Base-by-base conservation (phyloP, 2,113 vertebrate species). In the Choloepus hoffmanni region DNA sequence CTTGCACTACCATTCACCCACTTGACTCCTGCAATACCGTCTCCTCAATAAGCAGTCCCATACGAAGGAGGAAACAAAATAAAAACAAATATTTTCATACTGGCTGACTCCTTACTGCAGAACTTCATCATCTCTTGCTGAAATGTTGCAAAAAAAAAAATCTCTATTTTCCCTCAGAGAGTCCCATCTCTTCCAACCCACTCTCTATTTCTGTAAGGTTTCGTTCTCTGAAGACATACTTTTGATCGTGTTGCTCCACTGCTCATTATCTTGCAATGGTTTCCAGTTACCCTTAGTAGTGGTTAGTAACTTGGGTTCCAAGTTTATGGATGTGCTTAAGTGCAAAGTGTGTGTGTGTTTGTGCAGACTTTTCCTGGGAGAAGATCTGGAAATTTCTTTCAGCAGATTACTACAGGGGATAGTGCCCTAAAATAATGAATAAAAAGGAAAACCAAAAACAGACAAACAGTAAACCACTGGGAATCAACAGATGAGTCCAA, bases 31-130 rank as follows among this genome's bases (percentile, higher is more conserved):
- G 26, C 19, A 63, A 9, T 12, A 21, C 0, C 23, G 2, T 78
- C 48, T 77, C 58, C 62, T 93, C 24, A 50, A 36, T 6, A 74
- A 63, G 43, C 45, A 86, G 40, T 82, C 30, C 60, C 63, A 73
- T 40, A 73, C 7, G 65, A 89, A 86, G 24, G 19, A 73, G 40
- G 40, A 73, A 24, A 28, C 40, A 92, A 58, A 93, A 86, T 85
- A 65, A 91, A 92, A 89, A 55, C 63, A 90, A 94, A 85, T 70
- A 73, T 77, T 65, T 90, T 24, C 81, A 85, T 76, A 78, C 77
- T 77, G 90, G 28, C 58, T 77, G 36, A 5, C 50, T 63, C 43
- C 30, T 74, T 72, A 50, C 53, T 67, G 21, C 13, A 92, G 76
- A 84, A 11, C 43, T 72, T 89, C 28, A 87, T 33, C 19, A 58